Evolutionary conservation across 2,888 invertebrate genomes (phyloP).

Genomic region (Orthosia incerta): DNA sequence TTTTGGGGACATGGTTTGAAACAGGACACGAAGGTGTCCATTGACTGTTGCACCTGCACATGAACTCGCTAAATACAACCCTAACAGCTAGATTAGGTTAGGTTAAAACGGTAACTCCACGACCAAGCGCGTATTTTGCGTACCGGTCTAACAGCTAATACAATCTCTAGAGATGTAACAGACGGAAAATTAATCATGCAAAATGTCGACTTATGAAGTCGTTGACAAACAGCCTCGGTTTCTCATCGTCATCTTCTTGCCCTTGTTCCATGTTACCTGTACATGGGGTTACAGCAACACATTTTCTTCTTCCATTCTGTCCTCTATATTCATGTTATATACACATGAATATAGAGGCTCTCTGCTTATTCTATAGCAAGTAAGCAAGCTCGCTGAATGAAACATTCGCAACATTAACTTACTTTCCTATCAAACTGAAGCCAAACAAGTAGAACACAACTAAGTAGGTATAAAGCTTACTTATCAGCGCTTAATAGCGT

Average conservation of each 20-base stretch:
- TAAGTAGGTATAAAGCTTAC: not conserved
- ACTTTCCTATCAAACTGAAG: constrained; percentile 2
- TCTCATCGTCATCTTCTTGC: not conserved
- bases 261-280: too few species aligned
- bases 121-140: too few species aligned
- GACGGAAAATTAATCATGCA: not conserved
- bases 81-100: not conserved
- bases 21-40: not conserved
- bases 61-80: not conserved
- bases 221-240: not conserved
- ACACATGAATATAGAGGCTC: too few species aligned
- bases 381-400: not conserved
- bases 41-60: not conserved
- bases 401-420: not conserved
- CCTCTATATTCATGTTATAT: too few species aligned
- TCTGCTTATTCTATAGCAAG: not conserved
- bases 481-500: constrained; percentile 32
- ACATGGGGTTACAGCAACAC: too few species aligned
- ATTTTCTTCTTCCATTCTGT: too few species aligned
- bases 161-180: not conserved
- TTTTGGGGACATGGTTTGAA: not conserved
- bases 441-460: constrained; percentile 17
- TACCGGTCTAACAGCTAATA: not conserved
- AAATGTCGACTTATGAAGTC: not conserved
- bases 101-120: too few species aligned